Evolutionary conservation across 2,113 vertebrate genomes (phyloP).

Genomic region (Lanius collurio): DNA sequence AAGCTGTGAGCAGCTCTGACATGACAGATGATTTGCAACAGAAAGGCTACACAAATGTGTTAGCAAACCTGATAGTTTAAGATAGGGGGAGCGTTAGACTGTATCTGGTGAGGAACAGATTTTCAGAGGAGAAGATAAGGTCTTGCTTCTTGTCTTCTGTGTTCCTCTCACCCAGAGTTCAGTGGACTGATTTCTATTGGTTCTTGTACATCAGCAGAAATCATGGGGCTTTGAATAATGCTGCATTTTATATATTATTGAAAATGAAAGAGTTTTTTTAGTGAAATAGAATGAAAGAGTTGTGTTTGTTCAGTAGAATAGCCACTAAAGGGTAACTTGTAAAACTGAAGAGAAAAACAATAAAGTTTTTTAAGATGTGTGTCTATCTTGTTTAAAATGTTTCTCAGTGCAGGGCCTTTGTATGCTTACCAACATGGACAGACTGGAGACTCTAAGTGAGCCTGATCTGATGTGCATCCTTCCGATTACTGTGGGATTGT

Average conservation of each 20-base stretch:
- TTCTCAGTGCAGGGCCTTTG: not conserved
- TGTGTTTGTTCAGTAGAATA: not conserved
- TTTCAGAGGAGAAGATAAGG: not conserved
- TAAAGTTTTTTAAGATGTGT: accelerated
- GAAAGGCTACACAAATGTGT: not conserved
- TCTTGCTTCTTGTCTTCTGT: not conserved
- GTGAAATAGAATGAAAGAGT: not conserved
- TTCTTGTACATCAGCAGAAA: not conserved
- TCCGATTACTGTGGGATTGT: not conserved
- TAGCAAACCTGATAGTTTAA: not conserved
- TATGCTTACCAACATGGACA: not conserved
- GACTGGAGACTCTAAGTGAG: not conserved
- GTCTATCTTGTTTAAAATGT: not conserved
- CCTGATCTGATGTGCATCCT: not conserved
- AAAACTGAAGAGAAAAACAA: not conserved
- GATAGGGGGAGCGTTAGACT: not conserved
- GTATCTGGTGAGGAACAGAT: not conserved
- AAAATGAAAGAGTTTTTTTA: not conserved
- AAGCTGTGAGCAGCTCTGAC: not conserved
- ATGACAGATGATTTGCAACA: not conserved
- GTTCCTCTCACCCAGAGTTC: not conserved
- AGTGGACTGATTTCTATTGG: not conserved
- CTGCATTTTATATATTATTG: not conserved
- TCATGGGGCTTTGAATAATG: not conserved
- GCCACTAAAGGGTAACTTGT: not conserved